These are phyloP conservation scores for Periphyllus acericola DNA, from an alignment of 2,888 invertebrate species.

Conservation along the genomic window DNA sequence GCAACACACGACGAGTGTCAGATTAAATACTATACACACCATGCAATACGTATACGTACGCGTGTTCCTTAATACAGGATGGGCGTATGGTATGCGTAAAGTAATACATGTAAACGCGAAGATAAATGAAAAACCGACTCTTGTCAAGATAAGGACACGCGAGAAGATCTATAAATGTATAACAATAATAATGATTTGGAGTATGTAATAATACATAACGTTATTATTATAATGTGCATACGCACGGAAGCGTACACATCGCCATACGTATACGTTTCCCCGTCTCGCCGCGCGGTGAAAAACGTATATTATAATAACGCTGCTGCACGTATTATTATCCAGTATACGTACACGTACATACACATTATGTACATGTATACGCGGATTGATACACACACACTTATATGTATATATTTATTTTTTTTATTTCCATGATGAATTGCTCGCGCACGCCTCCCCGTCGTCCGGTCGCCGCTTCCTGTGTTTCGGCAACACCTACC, in stretches of 20 bases:
- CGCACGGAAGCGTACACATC: neutral
- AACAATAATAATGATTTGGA: no score
- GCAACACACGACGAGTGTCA: neutral
- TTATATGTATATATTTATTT: constrained; percentile 12
- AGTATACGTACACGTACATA: neutral
- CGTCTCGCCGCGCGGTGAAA: no score
- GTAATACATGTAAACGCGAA: neutral
- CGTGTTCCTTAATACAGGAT: neutral
- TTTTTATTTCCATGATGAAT: constrained; percentile 39
- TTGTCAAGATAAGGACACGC: constrained; percentile 49
- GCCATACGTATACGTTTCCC: neutral
- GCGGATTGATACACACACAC: neutral
- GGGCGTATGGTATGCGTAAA: constrained; percentile 12
- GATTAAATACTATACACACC: neutral
- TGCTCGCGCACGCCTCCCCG: constrained; percentile 55
- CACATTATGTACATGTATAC: no score
- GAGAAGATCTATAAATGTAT: constrained; percentile 17
- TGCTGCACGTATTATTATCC: neutral
- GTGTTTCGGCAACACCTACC: constrained; percentile 60
- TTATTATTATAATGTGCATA: no score
- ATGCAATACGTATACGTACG: neutral
- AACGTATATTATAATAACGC: neutral
- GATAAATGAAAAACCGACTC: constrained; percentile 22
- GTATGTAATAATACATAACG: no score
- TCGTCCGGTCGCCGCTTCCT: constrained; percentile 57